Evolutionary conservation across 2,888 invertebrate genomes (phyloP).

Genomic region (Brachylomia viminalis): DNA sequence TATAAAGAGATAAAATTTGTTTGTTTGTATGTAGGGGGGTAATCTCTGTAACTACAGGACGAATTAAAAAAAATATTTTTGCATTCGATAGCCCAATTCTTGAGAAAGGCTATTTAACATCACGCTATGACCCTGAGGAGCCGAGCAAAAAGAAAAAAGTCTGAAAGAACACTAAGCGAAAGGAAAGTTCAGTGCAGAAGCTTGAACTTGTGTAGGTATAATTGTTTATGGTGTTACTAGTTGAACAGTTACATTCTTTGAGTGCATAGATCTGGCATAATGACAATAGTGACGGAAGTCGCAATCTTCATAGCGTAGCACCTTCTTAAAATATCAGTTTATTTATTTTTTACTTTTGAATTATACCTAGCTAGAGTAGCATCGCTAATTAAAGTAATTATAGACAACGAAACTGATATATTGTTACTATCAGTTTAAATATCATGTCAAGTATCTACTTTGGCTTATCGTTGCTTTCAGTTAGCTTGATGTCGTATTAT

Average conservation of each 20-base stretch:
- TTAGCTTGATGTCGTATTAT: slow-evolving; percentile 2
- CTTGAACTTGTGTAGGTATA: no score
- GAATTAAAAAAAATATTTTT: no score
- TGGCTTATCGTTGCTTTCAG: slow-evolving; percentile 16
- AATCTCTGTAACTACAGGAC: no score
- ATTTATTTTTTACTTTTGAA: background rate
- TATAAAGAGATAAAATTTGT: no score
- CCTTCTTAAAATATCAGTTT: background rate
- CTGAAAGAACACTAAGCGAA: no score
- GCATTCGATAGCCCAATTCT: no score
- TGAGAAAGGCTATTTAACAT: no score
- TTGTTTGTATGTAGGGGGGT: no score
- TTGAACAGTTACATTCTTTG: background rate
- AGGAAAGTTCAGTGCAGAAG: no score
- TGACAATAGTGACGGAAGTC: background rate
- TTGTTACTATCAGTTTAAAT: slow-evolving; percentile 14
- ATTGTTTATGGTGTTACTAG: background rate
- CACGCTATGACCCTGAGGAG: no score
- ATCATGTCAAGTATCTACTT: slow-evolving; percentile 15
- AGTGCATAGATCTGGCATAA: background rate
- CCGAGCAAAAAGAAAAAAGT: no score
- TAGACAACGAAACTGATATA: background rate
- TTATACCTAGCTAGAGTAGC: background rate
- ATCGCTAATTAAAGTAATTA: background rate
- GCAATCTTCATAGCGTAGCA: background rate